Evolutionary conservation across 2,888 invertebrate genomes (phyloP).

Genomic region (Mellilla xanthometata): DNA sequence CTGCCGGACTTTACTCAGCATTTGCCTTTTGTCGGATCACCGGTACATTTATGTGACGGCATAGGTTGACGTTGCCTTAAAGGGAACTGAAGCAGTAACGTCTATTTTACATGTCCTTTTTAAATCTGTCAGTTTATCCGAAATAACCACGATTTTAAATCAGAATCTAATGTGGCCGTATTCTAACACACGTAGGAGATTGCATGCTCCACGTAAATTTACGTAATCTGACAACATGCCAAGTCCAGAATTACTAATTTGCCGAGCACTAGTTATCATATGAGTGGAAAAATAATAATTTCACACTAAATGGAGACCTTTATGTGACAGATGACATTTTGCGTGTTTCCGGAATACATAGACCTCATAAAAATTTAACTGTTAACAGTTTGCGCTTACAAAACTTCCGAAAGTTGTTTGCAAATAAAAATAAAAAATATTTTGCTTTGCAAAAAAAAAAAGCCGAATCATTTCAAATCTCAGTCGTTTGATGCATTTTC

Average conservation of each 20-base stretch:
- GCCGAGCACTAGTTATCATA: neutral
- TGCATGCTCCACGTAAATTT: too few relatives aligned
- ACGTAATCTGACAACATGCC: slow-evolving; percentile 4
- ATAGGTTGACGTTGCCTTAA: neutral
- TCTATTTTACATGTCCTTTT: too few relatives aligned
- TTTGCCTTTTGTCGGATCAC: slow-evolving; percentile 15
- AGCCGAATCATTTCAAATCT: neutral
- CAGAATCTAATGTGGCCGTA: too few relatives aligned
- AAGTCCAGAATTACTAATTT: slow-evolving; percentile 1
- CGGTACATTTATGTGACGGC: slow-evolving; percentile 4
- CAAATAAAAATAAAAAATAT: slow-evolving; percentile 1
- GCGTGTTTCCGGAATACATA: slow-evolving; percentile 30
- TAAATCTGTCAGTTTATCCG: too few relatives aligned
- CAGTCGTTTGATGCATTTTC: slow-evolving; percentile 4
- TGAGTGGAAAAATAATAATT: slow-evolving; percentile 1
- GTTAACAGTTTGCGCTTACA: slow-evolving; percentile 25
- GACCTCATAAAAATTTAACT: slow-evolving; percentile 26
- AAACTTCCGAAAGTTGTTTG: slow-evolving; percentile 27
- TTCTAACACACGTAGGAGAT: too few relatives aligned
- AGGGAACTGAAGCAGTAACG: too few relatives aligned
- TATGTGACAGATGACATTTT: slow-evolving; percentile 24
- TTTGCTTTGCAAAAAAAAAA: neutral
- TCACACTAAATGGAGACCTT: slow-evolving; percentile 27
- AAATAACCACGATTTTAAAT: too few relatives aligned
- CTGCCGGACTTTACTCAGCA: slow-evolving; percentile 11